phyloP scores from a whole-genome alignment of 2,888 invertebrate genomes.

The Tuta absoluta region DNA sequence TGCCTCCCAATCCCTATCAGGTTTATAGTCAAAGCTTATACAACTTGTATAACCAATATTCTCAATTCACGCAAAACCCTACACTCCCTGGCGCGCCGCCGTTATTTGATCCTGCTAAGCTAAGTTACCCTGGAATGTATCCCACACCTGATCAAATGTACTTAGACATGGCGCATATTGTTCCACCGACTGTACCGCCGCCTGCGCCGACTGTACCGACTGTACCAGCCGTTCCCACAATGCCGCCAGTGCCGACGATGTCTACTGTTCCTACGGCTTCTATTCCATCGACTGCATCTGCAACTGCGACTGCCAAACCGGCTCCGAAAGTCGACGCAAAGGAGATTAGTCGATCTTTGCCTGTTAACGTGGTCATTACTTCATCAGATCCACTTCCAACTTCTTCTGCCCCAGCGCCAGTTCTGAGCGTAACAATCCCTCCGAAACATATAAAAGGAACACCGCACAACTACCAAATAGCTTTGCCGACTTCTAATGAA shows the following conservation, averaged over 20 bases:
- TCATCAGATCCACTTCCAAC: conserved; percentile 89
- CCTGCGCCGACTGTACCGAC: conserved; percentile 42
- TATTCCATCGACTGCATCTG: conserved; percentile 34
- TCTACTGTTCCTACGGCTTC: conserved; percentile 37
- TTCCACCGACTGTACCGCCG: conserved; percentile 53
- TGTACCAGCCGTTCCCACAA: conserved; percentile 40
- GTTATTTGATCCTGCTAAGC: conserved; percentile 72
- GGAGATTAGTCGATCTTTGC: conserved; percentile 78
- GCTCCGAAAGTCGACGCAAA: conserved; percentile 48
- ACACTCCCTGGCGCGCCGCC: conserved; percentile 69
- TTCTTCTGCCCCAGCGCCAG: conserved; percentile 79
- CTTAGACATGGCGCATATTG: conserved; percentile 67
- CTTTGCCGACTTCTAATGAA: conserved; percentile 76
- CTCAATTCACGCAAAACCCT: conserved; percentile 66
- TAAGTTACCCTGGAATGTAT: conserved; percentile 68
- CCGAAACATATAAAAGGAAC: conserved; percentile 86
- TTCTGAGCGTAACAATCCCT: conserved; percentile 90
- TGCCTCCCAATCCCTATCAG: conserved; percentile 71
- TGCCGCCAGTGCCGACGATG: conserved; percentile 45
- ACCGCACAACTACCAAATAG: conserved; percentile 86
- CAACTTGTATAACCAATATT: conserved; percentile 70
- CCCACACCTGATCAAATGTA: conserved; percentile 73
- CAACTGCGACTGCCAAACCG: conserved; percentile 47
- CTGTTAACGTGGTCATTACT: conserved; percentile 91
- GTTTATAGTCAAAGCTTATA: conserved; percentile 72